Conservation (phyloP, 2,888 invertebrate genomes). For the Cistogaster globosa region DNA sequence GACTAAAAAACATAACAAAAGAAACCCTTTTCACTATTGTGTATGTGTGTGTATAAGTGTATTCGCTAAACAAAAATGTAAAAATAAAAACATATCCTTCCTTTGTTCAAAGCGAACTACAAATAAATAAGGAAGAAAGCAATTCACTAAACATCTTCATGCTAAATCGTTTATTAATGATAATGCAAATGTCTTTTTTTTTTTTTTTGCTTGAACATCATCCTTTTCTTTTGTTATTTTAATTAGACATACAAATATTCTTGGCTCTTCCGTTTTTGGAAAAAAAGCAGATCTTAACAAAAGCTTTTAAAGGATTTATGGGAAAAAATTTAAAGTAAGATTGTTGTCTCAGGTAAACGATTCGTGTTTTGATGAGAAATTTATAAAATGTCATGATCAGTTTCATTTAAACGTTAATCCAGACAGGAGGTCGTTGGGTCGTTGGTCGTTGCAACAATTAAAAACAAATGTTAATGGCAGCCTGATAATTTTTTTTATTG, state of each 20-base stretch:
- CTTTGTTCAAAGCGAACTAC: slow-evolving; percentile 40
- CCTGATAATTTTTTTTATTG: too few species aligned
- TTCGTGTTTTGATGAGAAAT: slow-evolving; percentile 18
- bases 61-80: neutral
- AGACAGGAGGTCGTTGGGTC: slow-evolving; percentile 14
- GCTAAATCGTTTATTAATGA: slow-evolving; percentile 61
- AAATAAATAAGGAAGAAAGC: slow-evolving; percentile 44
- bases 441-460: too few species aligned
- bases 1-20: slow-evolving; percentile 32
- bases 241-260: slow-evolving; percentile 74
- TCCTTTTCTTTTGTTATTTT: slow-evolving; percentile 74
- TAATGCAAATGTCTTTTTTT: slow-evolving; percentile 69
- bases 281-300: slow-evolving; percentile 2
- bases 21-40: slow-evolving; percentile 46
- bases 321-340: slow-evolving; percentile 35
- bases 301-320: slow-evolving; percentile 40
- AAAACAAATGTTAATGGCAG: too few species aligned
- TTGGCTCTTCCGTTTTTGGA: slow-evolving; percentile 46
- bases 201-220: slow-evolving; percentile 10
- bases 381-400: slow-evolving; percentile 36
- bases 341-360: slow-evolving; percentile 39
- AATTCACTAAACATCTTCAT: slow-evolving; percentile 56
- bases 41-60: slow-evolving; percentile 1
- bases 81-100: slow-evolving; percentile 54
- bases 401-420: slow-evolving; percentile 37